Evolutionary conservation across 1,140 invertebrate species (phyloP), one percentile per base, ranked within the genome.

Genomic region (Drosophila busckii): DNA sequence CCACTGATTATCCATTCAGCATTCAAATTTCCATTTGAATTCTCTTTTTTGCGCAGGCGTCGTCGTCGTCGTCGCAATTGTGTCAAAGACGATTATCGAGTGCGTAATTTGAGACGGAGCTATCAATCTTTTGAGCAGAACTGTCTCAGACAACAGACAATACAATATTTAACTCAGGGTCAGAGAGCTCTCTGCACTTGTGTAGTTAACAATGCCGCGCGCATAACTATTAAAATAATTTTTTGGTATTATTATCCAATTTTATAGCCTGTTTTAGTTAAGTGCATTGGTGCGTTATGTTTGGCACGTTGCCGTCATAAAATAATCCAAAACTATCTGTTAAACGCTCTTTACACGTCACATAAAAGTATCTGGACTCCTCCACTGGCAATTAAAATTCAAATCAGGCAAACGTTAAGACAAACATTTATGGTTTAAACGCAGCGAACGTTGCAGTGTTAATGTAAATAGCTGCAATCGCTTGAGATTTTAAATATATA

Each of bases 271-370:
- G 23, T 13, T 40, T 15, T 26, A 7, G 12, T 31, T 12, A 20
- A 12, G 35, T 32, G 46, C 38, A 41, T 28, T 62, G 50, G 44
- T 35, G 37, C 53, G 38, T 45, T 38, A 28, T 45, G 53, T 76
- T 52, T 54, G 71, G 48, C 73, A 78, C 73, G 71, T 78, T 78
- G 63, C 63, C 62, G 31, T 80, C 71, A 52, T 78, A 70, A 78
- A 78, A 78, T 67, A 67, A 70, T 78, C 52, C n/a, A n/a, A 70
- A 67, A 67, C 56, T 70, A 78, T 78, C 66, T 62, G 62, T 67
- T 62, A 70, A 78, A 76, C 59, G 66, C 56, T 70, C 70, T 56
- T 50, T 54, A 70, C 71, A 70, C 67, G 58, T 70, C 67, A 37
- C 53, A 78, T 67, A 49, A 73, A 66, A 34, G 13, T 46, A 22